Conservation (phyloP, 2,113 vertebrate species). For the Salvelinus sp. region DNA sequence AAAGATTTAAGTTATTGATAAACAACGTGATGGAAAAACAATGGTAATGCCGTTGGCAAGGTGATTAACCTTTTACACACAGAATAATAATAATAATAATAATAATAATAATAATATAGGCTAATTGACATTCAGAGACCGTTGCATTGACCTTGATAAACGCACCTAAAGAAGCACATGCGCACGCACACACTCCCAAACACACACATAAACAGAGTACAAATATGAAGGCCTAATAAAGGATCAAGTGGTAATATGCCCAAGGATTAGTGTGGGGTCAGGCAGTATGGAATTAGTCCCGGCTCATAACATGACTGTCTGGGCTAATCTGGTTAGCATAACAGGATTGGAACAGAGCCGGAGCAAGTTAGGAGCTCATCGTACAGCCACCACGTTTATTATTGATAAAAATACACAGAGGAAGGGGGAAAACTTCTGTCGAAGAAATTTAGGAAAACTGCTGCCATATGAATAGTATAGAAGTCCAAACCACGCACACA, state of each 20-base stretch:
- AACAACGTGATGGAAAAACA: too few relatives aligned
- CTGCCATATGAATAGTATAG: too few relatives aligned
- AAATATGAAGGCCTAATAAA: conserved; percentile 60
- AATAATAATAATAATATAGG: too few relatives aligned
- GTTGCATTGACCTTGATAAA: background rate
- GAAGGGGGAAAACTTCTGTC: background rate
- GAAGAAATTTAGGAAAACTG: background rate
- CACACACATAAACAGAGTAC: conserved; percentile 24
- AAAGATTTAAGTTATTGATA: too few relatives aligned
- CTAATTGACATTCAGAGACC: too few relatives aligned
- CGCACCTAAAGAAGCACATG: background rate
- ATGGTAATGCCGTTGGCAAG: too few relatives aligned
- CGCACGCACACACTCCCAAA: background rate
- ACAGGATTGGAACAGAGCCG: conserved; percentile 65
- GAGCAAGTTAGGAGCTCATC: conserved; percentile 52
- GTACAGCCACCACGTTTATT: conserved; percentile 44
- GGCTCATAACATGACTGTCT: conserved; percentile 60
- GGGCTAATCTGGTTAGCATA: conserved; percentile 52
- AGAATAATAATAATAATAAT: too few relatives aligned
- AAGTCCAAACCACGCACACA: too few relatives aligned
- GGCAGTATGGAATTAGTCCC: conserved; percentile 47
- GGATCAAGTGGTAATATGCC: conserved; percentile 67
- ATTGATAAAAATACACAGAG: conserved; percentile 6
- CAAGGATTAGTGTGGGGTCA: conserved; percentile 53
- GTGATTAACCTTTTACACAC: too few relatives aligned